Evolutionary conservation across 2,113 vertebrate species (phyloP), one percentile per base, ranked within the genome.

Genomic region (Scartelaos histophorus): DNA sequence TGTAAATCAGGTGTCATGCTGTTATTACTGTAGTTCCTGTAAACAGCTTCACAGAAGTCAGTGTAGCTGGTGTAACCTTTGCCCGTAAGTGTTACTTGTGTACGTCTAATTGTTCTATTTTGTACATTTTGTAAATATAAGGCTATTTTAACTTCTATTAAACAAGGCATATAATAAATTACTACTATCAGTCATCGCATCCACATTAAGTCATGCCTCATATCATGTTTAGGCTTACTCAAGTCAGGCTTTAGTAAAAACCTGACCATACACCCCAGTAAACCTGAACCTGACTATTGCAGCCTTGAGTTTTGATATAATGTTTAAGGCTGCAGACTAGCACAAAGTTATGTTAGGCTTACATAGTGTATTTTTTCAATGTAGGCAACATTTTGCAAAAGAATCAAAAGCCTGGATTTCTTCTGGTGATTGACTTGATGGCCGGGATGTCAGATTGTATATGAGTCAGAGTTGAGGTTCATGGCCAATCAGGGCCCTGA

Each of bases 401-500:
- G 29, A 54, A 54, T 21, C 51, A 54, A 21, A 21, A 5, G 7
- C 34, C 34, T 35, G 17, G 7, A n/a, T 64, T 38, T 35, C 16
- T 64, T 13, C 61, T 64, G 29, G 1, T 38, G 61, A 38, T 64
- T 64, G 34, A 51, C 47, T 19, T 51, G 47, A 51, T 19, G 47
- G 47, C 47, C 19, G 47, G 47, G 17, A 43, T 64, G 61, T 38
- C 17, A 34, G 61, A 43, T n/a, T 38, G 16, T 11, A 38, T 19
- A 17, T 43, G 61, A 64, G 61, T 64, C 61, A 64, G 9, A 38
- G 35, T 49, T 25, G 56, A 21, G 62, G 21, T 67, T 51, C 51
- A 71, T 60, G 53, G 22, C 17, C 61, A 64, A 64, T 64, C 61
- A 64, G 35, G 34, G 38, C 3, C 71, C 1, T 82, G 76, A 89